Evolutionary conservation across 2,888 invertebrate genomes (phyloP), one percentile per base, ranked within the genome.

Genomic region (Chouioia cunea): DNA sequence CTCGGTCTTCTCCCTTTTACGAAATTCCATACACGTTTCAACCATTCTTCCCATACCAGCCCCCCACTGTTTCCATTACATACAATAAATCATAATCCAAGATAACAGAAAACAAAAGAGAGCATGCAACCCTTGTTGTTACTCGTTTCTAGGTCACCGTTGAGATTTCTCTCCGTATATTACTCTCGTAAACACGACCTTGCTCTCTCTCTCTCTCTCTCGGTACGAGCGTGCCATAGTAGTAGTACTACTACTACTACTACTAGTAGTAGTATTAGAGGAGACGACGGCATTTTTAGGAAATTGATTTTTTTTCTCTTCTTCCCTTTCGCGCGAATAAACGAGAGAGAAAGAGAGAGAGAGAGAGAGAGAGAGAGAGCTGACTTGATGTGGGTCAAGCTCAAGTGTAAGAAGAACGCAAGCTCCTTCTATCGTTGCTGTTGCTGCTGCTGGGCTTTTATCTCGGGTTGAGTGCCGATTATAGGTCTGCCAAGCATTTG

Each of bases 361-460:
- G n/a, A n/a, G n/a, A n/a, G n/a, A n/a, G n/a, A n/a, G 36, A 15
- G 18, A 4, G 23, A 44, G 59, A 43, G 10, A 47, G 52, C 22
- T 15, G 50, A 22, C 23, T 18, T 22, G 44, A 73, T 73, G 64
- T 73, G 70, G 73, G 73, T 73, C 73, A 73, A 73, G 73, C 67
- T 73, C 73, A 73, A 73, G 70, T 67, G 62, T 66, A 52, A 65
- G 56, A 65, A 36, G 10, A n/a, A 12, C 36, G 36, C 36, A 10
- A 36, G 36, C 36, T 36, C n/a, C n/a, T n/a, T n/a, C n/a, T n/a
- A n/a, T n/a, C n/a, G n/a, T n/a, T n/a, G n/a, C n/a, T n/a, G n/a
- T n/a, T n/a, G 6, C 36, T 3, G 27, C 36, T 36, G 36, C 36
- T 6, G 36, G 12, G 36, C 36, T 36, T 36, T 36, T 10, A 36